phyloP scores from a whole-genome alignment of 2,888 invertebrate genomes.

The Drosophila testacea region DNA sequence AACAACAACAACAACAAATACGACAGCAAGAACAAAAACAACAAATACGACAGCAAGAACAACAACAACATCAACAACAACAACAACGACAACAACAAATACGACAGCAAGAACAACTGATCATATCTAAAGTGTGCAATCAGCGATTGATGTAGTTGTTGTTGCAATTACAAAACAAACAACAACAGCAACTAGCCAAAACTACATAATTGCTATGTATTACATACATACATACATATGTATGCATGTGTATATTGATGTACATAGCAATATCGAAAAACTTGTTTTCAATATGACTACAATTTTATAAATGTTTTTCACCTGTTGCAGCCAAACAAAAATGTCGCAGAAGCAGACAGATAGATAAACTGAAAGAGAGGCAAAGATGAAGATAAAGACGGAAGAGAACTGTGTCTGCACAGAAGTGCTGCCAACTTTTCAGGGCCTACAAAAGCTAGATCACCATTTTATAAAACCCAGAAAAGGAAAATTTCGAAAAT shows the following conservation, averaged over 20 bases:
- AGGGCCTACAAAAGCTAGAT: too few relatives aligned
- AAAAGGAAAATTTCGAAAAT: too few relatives aligned
- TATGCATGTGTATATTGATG: not conserved
- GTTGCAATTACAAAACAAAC: slow-evolving; percentile 9
- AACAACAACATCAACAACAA: slow-evolving; percentile 30
- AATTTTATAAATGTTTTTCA: slow-evolving; percentile 21
- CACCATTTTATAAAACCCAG: too few relatives aligned
- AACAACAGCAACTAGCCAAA: slow-evolving; percentile 16
- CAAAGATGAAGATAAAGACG: not conserved
- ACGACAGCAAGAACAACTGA: slow-evolving; percentile 24
- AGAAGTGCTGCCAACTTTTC: not conserved
- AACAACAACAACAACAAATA: slow-evolving; percentile 11
- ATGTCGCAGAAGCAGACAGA: slow-evolving; percentile 1
- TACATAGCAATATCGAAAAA: slow-evolving; percentile 2
- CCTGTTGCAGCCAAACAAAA: slow-evolving; percentile 43
- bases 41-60: slow-evolving; percentile 21
- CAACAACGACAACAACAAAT: slow-evolving; percentile 14
- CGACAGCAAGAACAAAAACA: too few relatives aligned
- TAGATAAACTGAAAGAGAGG: not conserved
- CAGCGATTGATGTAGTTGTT: slow-evolving; percentile 3
- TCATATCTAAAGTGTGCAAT: slow-evolving; percentile 27
- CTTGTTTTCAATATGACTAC: slow-evolving; percentile 33
- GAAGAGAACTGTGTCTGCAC: slow-evolving; percentile 6
- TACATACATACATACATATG: not conserved
- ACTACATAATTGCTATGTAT: slow-evolving; percentile 26